phyloP scores from a whole-genome alignment of 2,888 invertebrate genomes.

The Gortyna flavago region DNA sequence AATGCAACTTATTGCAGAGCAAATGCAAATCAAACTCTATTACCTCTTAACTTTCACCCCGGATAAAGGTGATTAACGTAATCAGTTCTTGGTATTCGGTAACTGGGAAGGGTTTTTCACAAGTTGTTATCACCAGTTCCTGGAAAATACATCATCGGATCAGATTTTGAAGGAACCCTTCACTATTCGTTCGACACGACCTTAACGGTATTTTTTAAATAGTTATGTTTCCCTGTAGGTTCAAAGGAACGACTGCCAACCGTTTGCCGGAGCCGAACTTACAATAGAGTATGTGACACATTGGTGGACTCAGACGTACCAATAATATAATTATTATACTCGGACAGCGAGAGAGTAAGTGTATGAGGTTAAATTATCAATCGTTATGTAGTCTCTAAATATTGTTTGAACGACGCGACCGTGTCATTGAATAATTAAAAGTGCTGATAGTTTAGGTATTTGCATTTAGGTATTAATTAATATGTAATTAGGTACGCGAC shows the following conservation, averaged over 20 bases:
- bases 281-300: background rate
- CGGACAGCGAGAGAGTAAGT: background rate
- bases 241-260: background rate
- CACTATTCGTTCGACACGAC: background rate
- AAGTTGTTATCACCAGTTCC: background rate
- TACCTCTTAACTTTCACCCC: background rate
- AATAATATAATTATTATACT: background rate
- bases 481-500: slow-evolving; percentile 1
- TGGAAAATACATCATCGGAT: background rate
- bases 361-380: slow-evolving; percentile 10
- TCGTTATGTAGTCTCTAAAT: too few species aligned
- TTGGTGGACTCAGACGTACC: background rate
- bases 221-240: background rate
- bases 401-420: background rate
- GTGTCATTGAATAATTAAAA: slow-evolving; percentile 11
- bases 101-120: background rate
- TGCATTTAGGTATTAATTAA: slow-evolving; percentile 1
- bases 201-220: background rate
- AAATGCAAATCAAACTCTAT: background rate
- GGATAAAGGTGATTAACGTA: background rate
- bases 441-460: slow-evolving; percentile 2
- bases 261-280: too few species aligned
- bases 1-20: background rate
- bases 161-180: background rate
- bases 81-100: background rate